These are phyloP conservation scores for Sciaenops ocellatus DNA, from an alignment of 2,797 vertebrate species.

Conservation along the genomic window DNA sequence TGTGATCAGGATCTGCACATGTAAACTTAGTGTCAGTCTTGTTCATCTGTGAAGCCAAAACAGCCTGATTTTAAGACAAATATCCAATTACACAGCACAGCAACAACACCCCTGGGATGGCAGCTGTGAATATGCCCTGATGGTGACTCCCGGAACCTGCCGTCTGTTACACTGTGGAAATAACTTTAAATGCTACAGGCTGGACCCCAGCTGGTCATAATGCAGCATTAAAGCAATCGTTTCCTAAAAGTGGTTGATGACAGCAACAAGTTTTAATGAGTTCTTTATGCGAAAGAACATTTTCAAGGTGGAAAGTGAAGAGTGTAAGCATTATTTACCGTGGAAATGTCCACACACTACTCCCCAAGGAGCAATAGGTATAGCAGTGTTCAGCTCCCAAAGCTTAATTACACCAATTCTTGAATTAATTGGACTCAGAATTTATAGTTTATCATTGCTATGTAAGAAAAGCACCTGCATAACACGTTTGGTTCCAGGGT, in stretches of 20 bases:
- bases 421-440: slow-evolving; percentile 75
- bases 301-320: slow-evolving; percentile 58
- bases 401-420: slow-evolving; percentile 75
- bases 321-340: slow-evolving; percentile 60
- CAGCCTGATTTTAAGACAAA: slow-evolving; percentile 52
- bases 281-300: slow-evolving; percentile 43
- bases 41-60: slow-evolving; percentile 32
- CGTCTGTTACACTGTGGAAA: slow-evolving; percentile 54
- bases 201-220: slow-evolving; percentile 55
- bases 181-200: slow-evolving; percentile 59
- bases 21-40: slow-evolving; percentile 28
- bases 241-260: slow-evolving; percentile 54
- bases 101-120: slow-evolving; percentile 57
- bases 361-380: slow-evolving; percentile 61
- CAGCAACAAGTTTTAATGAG: slow-evolving; percentile 58
- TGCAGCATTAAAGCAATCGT: slow-evolving; percentile 30
- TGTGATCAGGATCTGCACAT: slow-evolving; percentile 14
- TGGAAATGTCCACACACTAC: slow-evolving; percentile 46
- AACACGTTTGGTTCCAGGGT: slow-evolving; percentile 68
- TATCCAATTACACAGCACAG: slow-evolving; percentile 54
- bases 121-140: slow-evolving; percentile 60
- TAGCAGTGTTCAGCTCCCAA: slow-evolving; percentile 43
- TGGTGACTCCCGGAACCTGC: slow-evolving; percentile 52
- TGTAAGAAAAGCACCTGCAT: slow-evolving; percentile 72
- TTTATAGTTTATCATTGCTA: slow-evolving; percentile 76